Base-by-base conservation (phyloP, 1,140 invertebrate species). In the Drosophila quadrilineata region DNA sequence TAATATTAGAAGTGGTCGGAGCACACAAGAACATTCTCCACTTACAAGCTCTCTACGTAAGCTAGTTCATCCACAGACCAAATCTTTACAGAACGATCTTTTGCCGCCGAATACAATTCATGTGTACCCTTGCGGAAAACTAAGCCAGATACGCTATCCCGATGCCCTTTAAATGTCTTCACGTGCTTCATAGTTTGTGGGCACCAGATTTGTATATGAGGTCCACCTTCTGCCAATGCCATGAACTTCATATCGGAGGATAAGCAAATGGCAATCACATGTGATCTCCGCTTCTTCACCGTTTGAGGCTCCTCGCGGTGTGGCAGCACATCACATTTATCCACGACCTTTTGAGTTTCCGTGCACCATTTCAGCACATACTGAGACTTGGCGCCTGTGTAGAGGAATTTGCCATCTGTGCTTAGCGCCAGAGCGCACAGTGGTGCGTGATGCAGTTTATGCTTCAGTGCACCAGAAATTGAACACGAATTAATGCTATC, bases 11-110 rank as follows among this genome's bases (percentile, higher is more conserved):
- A 9, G 0, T 2, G 14, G 6, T 1, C 2, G 28, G 3, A n/a
- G 0, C 2, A 9, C 9, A 1, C 6, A 6, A 0, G 2, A 0
- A 22, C 4, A 3, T 0, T 5, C 2, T 5, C 1, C 2, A 70
- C 93, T 91, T 91, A 95, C 91, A 99, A 91, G 53, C 96, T 97
- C 92, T 99, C 98, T 5, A 99, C 94, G 91, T 98, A 99, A 6
- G 95, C 94, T 95, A 98, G 96, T 87, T 99, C 97, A 92, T 97
- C 96, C 14, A 99, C 91, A 71, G 95, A 97, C 98, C 98, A 99
- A 21, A 98, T 94, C 91, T 95, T 96, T 0, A 98, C 94, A 22
- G 95, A 94, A 71, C 94, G 92, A 89, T 99, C 98, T 80, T 94
- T 93, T 38, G 94, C 94, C 4, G 92, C 92, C 31, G 96, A 98